phyloP scores from a whole-genome alignment of 1,140 invertebrate species.

The Zaprionus inermis region DNA sequence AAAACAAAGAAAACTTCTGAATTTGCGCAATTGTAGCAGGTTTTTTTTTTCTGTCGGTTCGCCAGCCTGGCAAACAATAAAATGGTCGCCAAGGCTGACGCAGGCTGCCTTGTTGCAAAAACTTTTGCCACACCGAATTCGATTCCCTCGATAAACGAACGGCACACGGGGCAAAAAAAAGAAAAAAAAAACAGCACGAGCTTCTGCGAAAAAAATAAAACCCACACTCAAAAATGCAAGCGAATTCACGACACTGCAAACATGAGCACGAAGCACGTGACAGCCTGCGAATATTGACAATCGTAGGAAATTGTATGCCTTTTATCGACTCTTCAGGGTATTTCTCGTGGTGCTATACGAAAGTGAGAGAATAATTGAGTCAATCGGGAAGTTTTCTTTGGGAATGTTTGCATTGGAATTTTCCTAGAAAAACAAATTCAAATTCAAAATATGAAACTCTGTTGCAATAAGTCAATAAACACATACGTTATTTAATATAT shows the following conservation, averaged over 20 bases:
- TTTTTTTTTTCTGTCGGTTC: conserved; percentile 12
- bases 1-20: conserved; percentile 69
- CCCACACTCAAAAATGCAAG: conserved; percentile 36
- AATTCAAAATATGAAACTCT: no score
- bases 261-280: conserved; percentile 27
- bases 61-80: conserved; percentile 59
- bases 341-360: not conserved
- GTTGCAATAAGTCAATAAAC: no score
- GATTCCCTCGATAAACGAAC: conserved; percentile 68
- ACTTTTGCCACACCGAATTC: conserved; percentile 66
- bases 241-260: conserved; percentile 29
- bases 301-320: not conserved
- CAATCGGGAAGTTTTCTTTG: no score
- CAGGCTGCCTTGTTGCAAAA: conserved; percentile 26
- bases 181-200: conserved; percentile 14
- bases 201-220: conserved; percentile 17
- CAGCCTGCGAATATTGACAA: conserved; percentile 10
- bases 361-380: no score
- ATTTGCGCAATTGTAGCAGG: conserved; percentile 71
- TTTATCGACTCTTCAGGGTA: not conserved
- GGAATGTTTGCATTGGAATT: no score
- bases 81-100: conserved; percentile 67
- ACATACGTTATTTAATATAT: no score
- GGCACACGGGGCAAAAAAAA: conserved; percentile 10
- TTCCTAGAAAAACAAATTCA: no score